Percentiles rank a stretch among this genome's conserved stretches.
Conservation (phyloP, 2,888 invertebrate species). For the Cryptus viduatorius region DNA sequence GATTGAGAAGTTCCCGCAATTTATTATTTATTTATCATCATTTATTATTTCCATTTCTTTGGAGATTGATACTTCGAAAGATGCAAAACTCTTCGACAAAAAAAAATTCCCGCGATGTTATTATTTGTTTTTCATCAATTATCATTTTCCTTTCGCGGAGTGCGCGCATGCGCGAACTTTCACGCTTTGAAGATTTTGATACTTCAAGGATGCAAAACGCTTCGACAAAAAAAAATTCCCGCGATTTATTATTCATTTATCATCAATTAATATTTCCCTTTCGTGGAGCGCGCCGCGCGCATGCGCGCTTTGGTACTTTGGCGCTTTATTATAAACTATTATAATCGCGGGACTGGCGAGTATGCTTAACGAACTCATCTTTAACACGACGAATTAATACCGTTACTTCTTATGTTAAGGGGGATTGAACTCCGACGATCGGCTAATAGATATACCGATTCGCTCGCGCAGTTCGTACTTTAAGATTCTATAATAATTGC, state of each 20-base stretch:
- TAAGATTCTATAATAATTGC: conserved; percentile 21
- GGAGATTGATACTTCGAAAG: not conserved
- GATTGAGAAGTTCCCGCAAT: not conserved
- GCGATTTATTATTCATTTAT: no score
- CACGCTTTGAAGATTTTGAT: not conserved
- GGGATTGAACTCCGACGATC: conserved; percentile 53
- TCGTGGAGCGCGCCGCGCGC: no score
- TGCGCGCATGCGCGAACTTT: not conserved
- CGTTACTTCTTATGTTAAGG: conserved; percentile 36
- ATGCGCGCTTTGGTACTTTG: not conserved
- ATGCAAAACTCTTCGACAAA: not conserved
- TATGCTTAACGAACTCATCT: conserved; percentile 41
- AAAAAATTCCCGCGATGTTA: conserved; percentile 14
- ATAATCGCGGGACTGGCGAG: conserved; percentile 44
- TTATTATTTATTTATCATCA: conserved; percentile 8
- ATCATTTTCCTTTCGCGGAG: not conserved
- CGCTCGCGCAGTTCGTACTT: conserved; percentile 6
- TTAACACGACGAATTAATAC: conserved; percentile 37
- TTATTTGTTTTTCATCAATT: conserved; percentile 1
- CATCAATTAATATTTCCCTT: no score
- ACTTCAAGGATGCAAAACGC: no score
- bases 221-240: no score
- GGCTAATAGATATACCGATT: conserved; percentile 27
- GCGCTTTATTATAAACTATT: not conserved
- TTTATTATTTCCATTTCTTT: not conserved